Conservation (phyloP, 2,797 vertebrate species). For the Carcharodon carcharias region DNA sequence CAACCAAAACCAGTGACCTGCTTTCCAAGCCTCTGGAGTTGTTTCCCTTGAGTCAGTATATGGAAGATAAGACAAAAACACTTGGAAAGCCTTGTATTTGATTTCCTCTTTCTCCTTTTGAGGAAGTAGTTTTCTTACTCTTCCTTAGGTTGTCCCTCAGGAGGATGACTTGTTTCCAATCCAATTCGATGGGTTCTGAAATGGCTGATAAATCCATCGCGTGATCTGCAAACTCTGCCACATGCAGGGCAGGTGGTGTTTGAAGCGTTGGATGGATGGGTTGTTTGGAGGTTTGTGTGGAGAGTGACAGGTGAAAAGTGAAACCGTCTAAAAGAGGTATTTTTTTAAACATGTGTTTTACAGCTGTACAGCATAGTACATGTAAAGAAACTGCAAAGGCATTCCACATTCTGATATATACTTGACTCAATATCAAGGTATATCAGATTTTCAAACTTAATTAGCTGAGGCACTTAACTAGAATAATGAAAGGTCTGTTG, state of each 20-base stretch:
- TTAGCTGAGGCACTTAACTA: neutral
- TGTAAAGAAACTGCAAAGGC: neutral
- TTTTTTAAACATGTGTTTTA: neutral
- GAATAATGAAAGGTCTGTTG: neutral
- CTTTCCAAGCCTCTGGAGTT: neutral
- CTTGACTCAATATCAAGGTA: too few species aligned
- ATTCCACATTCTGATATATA: neutral
- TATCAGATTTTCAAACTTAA: neutral
- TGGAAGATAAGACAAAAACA: neutral
- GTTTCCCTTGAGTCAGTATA: neutral
- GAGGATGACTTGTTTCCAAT: too few species aligned
- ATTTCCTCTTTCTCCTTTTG: neutral
- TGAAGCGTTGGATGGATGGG: neutral
- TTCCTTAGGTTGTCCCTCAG: too few species aligned
- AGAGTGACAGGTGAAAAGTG: neutral
- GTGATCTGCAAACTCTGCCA: neutral
- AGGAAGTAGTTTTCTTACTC: neutral
- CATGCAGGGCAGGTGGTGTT: neutral
- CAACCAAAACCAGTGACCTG: neutral
- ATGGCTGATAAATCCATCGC: too few species aligned
- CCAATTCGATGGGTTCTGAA: too few species aligned
- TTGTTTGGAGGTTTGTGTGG: neutral
- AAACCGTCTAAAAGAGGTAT: neutral
- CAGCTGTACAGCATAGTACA: neutral
- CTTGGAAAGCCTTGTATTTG: neutral